Evolutionary conservation across 2,888 invertebrate species (phyloP), one percentile per base, ranked within the genome.

Genomic region (Harpalus rubripes): DNA sequence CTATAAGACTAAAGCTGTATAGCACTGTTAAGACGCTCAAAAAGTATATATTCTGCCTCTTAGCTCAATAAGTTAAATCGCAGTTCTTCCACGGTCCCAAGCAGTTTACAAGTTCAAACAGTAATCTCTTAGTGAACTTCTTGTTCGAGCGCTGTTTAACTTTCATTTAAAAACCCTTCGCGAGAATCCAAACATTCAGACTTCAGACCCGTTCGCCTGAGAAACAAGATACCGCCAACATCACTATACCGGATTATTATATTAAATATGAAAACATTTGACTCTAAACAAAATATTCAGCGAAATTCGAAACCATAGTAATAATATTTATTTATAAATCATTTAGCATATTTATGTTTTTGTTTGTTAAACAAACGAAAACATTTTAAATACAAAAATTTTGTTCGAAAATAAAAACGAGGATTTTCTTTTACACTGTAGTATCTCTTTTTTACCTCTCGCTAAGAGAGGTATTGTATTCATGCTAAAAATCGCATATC

Each of bases 1-100:
- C 59, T 15, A 59, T 59, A 59, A 59, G 10, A 16, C 16, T 63
- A 63, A 63, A 63, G 26, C 44, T 52, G 44, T 52, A 52, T 52
- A 52, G 44, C 6, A 7, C 3, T 74, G 16, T 74, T 22, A 74
- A 44, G 18, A 44, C 15, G 68, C 7, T n/a, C 15, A 22, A 63
- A 12, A 7, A 12, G 22, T 18, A 63, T 63, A 4, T 22, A 22
- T 63, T 8, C 22, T 22, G 7, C 22, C 26, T 18, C 41, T 26
- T 68, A 68, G 72, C 72, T 44, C 72, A 74, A 74, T 74, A 74
- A 68, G 72, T 74, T 74, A 74, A 74, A 74, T 74, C 72, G 44
- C 44, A 74, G 72, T 74, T 74, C 72, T 74, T 74, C 72, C 72
- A 41, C 72, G 72, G 44, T 74, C 52, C 41, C 52, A 41, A 44